Conservation (phyloP, 1,140 invertebrate species). For the Psilanteris sp. region DNA sequence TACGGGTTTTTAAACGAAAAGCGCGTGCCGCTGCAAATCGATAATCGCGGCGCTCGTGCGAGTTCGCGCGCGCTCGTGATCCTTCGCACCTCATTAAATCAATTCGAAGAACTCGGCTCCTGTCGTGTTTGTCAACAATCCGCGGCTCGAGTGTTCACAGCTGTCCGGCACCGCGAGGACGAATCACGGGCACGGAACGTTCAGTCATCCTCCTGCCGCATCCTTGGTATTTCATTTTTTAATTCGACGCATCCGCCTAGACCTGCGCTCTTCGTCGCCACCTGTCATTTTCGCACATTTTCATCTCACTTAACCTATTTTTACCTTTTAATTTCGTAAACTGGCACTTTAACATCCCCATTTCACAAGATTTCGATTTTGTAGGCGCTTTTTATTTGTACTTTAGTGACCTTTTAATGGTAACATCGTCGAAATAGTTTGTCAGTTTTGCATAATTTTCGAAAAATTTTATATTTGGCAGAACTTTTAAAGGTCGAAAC, state of each 20-base stretch:
- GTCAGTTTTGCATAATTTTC: too few species aligned
- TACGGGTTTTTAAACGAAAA: conserved; percentile 31
- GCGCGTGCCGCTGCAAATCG: conserved; percentile 40
- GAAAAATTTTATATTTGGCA: too few species aligned
- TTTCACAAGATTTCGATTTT: too few species aligned
- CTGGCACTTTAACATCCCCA: too few species aligned
- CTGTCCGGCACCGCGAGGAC: conserved; percentile 24
- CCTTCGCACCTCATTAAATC: conserved; percentile 68
- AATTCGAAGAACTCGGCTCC: conserved; percentile 53
- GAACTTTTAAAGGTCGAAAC: too few species aligned
- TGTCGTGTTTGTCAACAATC: conserved; percentile 73
- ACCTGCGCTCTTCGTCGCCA: not conserved
- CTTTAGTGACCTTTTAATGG: too few species aligned
- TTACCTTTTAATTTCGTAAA: not conserved
- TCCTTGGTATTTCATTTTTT: conserved; percentile 32
- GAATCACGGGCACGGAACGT: conserved; percentile 28
- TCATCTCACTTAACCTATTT: conserved; percentile 14
- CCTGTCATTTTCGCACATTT: not conserved
- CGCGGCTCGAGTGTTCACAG: conserved; percentile 27
- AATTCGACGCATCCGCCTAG: not conserved
- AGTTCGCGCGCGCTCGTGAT: conserved; percentile 66
- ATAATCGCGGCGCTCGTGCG: conserved; percentile 61
- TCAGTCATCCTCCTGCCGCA: conserved; percentile 10
- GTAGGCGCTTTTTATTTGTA: too few species aligned
- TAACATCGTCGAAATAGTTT: too few species aligned